Percentiles rank a stretch among this genome's conserved stretches.
Conservation (phyloP, 1,140 invertebrate genomes). For the Drosophila repleta region DNA sequence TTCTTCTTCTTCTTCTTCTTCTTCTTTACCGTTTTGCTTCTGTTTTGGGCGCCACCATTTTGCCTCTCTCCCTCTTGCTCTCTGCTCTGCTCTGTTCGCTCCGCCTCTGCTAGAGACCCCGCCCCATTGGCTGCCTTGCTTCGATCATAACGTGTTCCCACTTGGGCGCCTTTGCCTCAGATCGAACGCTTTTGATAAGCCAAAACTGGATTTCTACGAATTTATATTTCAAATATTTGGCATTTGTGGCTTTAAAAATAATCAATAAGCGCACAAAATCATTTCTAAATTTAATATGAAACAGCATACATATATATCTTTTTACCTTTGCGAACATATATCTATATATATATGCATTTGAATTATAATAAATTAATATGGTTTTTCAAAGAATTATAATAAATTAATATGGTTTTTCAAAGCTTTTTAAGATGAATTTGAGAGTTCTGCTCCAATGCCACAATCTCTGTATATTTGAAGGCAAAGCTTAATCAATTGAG, state of each 20-base stretch:
- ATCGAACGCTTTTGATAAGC: not conserved
- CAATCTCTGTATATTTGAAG: too few species aligned
- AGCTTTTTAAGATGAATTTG: too few species aligned
- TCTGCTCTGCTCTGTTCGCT: not conserved
- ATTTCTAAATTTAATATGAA: not conserved
- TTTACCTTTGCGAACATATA: too few species aligned
- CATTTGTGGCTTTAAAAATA: conserved; percentile 10
- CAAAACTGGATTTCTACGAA: not conserved
- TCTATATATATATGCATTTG: too few species aligned
- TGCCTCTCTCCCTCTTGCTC: conserved; percentile 5
- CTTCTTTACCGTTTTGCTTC: conserved; percentile 20
- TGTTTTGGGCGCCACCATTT: conserved; percentile 73
- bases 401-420: too few species aligned
- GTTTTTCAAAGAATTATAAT: too few species aligned
- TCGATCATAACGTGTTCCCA: conserved; percentile 14
- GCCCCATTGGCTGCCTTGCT: conserved; percentile 17
- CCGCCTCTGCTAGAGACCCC: conserved; percentile 22
- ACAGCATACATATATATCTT: not conserved
- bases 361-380: too few species aligned
- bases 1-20: conserved; percentile 16
- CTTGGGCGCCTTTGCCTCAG: not conserved
- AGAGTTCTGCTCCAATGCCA: too few species aligned
- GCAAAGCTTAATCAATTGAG: too few species aligned
- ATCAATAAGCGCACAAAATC: conserved; percentile 6
- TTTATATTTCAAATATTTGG: not conserved